A percentile compares a stretch with the other conserved stretches of the same genome.
Conservation (phyloP, 2,888 invertebrate genomes). For the Mesorhabditis spiculigera region DNA sequence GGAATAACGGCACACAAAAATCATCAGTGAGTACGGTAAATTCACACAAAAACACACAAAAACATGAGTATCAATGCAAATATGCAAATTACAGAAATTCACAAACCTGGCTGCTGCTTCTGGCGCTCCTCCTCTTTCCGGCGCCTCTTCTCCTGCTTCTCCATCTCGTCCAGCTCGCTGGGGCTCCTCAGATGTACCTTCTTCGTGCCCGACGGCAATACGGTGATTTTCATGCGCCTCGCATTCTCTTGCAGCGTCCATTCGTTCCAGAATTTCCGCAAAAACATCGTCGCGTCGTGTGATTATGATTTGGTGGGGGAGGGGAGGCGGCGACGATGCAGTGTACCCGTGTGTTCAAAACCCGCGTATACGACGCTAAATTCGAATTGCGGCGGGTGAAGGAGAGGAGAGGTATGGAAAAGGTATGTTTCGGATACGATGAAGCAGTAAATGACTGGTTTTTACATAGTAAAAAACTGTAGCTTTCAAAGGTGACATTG, state of each 20-base stretch:
- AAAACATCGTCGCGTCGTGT: constrained; percentile 41
- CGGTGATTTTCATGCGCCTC: constrained; percentile 45
- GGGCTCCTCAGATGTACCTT: constrained; percentile 36
- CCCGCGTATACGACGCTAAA: neutral
- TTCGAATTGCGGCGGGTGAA: neutral
- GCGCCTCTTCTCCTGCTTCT: neutral
- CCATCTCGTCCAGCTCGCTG: constrained; percentile 27
- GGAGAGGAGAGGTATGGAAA: neutral
- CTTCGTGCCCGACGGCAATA: constrained; percentile 43
- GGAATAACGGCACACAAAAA: too few relatives aligned
- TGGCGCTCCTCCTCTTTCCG: too few relatives aligned
- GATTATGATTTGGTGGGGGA: neutral
- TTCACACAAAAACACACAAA: too few relatives aligned
- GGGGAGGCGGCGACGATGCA: neutral
- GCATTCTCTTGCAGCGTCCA: constrained; percentile 51
- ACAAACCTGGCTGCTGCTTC: too few relatives aligned
- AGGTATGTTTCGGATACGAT: too few relatives aligned
- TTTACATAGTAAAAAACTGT: too few relatives aligned
- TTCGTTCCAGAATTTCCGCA: constrained; percentile 55
- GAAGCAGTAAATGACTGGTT: too few relatives aligned
- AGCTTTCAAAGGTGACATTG: too few relatives aligned
- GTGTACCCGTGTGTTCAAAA: constrained; percentile 5
- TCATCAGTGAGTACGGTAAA: too few relatives aligned
- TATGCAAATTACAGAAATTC: too few relatives aligned
- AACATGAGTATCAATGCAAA: too few relatives aligned